These are phyloP conservation scores for Prunella strophiata DNA, from an alignment of 2,797 vertebrate species.

Conservation along the genomic window DNA sequence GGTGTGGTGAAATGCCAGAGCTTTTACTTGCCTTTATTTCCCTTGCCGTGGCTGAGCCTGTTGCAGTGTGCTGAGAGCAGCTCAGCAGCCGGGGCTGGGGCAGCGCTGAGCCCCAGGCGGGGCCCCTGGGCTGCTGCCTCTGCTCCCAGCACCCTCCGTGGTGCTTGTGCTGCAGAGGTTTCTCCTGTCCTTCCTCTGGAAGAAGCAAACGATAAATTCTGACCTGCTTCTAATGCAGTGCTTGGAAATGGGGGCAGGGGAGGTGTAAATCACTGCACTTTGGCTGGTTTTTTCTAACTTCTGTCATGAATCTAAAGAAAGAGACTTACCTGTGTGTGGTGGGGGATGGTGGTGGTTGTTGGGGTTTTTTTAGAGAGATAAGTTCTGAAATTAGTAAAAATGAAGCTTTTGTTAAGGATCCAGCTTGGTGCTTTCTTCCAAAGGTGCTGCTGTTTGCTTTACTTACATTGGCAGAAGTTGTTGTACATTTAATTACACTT, in stretches of 20 bases:
- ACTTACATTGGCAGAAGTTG: background rate
- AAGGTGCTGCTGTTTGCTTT: background rate
- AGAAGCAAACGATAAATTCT: background rate
- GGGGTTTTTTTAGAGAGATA: background rate
- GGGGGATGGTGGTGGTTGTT: background rate
- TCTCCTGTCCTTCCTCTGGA: background rate
- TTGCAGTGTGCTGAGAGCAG: background rate
- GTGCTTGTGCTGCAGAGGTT: background rate
- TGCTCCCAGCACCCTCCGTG: background rate
- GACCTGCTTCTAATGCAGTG: background rate
- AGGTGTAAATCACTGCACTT: background rate
- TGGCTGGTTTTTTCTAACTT: background rate
- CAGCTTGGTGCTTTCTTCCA: background rate
- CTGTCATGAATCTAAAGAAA: background rate
- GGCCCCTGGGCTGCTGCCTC: background rate
- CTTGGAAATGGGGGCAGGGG: background rate
- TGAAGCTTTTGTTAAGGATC: background rate
- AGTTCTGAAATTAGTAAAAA: background rate
- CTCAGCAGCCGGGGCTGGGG: background rate
- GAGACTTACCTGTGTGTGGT: background rate
- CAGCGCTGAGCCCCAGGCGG: background rate
- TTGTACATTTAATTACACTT: background rate
- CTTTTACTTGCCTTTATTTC: background rate
- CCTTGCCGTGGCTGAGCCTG: background rate
- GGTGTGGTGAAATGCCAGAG: background rate